phyloP scores from a whole-genome alignment of 2,797 vertebrate genomes.

The Chaunax sp. region DNA sequence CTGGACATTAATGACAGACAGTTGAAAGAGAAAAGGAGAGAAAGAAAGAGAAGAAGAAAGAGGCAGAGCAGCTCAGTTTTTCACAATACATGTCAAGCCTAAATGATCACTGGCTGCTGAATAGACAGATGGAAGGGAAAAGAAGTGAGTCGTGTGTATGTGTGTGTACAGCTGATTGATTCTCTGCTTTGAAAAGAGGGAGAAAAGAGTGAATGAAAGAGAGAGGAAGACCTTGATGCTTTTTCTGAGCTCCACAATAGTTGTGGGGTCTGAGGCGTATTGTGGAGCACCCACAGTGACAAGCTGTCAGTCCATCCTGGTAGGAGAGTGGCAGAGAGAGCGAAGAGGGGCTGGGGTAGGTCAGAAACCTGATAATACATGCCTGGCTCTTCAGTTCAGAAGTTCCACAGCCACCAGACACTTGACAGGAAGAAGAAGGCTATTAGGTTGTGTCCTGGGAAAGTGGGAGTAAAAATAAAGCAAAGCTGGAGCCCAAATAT shows the following conservation, averaged over 20 bases:
- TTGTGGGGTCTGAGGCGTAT: slow-evolving; percentile 82
- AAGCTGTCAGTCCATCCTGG: slow-evolving; percentile 87
- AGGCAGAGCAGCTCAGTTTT: slow-evolving; percentile 91
- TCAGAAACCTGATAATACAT: slow-evolving; percentile 59
- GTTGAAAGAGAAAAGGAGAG: slow-evolving; percentile 82
- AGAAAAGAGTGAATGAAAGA: slow-evolving; percentile 72
- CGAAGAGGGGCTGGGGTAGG: slow-evolving; percentile 54
- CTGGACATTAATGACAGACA: slow-evolving; percentile 97
- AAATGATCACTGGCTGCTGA: slow-evolving; percentile 97
- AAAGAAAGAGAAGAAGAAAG: slow-evolving; percentile 82
- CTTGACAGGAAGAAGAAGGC: slow-evolving; percentile 47
- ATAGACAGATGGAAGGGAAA: slow-evolving; percentile 89
- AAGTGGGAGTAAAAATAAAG: slow-evolving; percentile 17
- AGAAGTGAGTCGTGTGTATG: slow-evolving; percentile 68
- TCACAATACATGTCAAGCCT: slow-evolving; percentile 99
- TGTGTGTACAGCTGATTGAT: slow-evolving; percentile 90
- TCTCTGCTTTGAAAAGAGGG: slow-evolving; percentile 92
- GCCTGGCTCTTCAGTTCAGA: slow-evolving; percentile 85
- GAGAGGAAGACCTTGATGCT: slow-evolving; percentile 89
- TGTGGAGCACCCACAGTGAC: slow-evolving; percentile 89
- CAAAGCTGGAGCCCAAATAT: slow-evolving; percentile 9
- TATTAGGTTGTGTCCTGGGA: slow-evolving; percentile 4
- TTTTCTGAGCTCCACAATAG: slow-evolving; percentile 92
- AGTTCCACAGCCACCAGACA: slow-evolving; percentile 56
- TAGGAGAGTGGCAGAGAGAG: slow-evolving; percentile 49